Evolutionary conservation across 2,797 vertebrate species (phyloP).

Genomic region (Trachops cirrhosus): DNA sequence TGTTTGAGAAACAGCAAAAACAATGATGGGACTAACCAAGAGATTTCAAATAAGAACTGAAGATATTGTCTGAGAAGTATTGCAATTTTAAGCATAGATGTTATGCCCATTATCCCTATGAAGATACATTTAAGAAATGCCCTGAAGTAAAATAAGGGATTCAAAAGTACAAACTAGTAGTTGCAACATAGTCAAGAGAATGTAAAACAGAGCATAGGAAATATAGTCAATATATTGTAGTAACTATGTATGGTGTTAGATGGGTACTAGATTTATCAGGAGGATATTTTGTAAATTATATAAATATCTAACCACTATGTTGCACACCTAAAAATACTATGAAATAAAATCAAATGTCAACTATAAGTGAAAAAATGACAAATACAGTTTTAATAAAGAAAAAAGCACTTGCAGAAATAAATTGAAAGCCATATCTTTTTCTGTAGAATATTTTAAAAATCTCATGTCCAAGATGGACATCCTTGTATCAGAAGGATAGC

Average conservation of each 20-base stretch:
- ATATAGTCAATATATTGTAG: background rate
- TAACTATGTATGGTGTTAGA: background rate
- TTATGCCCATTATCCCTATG: background rate
- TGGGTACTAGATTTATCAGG: background rate
- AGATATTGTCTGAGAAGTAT: background rate
- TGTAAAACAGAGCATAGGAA: background rate
- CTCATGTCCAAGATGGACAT: background rate
- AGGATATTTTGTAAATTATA: background rate
- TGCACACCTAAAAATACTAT: background rate
- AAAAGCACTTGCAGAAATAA: background rate
- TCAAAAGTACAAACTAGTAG: background rate
- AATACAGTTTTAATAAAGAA: background rate
- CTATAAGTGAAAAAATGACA: background rate
- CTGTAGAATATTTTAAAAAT: background rate
- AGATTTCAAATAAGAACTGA: background rate
- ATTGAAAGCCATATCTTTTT: background rate
- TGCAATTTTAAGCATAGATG: background rate
- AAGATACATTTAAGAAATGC: background rate
- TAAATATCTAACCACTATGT: background rate
- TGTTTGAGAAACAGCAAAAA: background rate
- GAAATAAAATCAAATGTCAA: background rate
- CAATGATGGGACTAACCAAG: background rate
- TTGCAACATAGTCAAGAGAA: background rate
- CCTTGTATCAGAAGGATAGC: background rate
- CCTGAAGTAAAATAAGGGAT: background rate